These are phyloP conservation scores for Meleagris gallopavo DNA, from an alignment of 2,113 vertebrate genomes.

Conservation along the genomic window DNA sequence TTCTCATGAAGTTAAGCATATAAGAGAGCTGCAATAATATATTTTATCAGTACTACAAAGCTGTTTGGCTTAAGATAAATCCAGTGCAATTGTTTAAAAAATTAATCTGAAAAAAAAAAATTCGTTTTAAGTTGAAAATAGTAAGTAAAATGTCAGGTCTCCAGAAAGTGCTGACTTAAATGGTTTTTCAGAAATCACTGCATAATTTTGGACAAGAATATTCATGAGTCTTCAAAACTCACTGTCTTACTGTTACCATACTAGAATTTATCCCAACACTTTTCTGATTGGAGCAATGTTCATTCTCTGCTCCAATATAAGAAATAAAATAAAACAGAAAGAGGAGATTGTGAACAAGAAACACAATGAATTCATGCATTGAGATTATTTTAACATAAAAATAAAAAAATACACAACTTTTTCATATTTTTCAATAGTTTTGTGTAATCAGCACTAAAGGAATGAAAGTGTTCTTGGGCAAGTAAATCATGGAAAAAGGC, in stretches of 20 bases:
- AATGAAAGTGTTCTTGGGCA: not conserved
- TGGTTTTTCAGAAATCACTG: not conserved
- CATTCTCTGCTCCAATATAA: not conserved
- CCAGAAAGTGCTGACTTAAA: not conserved
- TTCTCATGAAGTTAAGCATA: not conserved
- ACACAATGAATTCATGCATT: not conserved
- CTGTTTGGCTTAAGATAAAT: not conserved
- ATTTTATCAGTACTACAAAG: not conserved
- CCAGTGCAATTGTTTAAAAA: not conserved
- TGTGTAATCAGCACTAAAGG: not conserved
- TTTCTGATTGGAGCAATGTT: not conserved
- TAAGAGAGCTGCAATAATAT: not conserved
- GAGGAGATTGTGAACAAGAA: not conserved
- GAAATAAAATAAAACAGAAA: not conserved
- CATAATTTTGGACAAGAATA: not conserved
- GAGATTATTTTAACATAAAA: not conserved
- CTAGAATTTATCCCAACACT: not conserved
- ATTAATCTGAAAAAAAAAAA: not conserved
- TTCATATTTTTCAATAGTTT: not conserved
- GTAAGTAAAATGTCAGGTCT: not conserved
- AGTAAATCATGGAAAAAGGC: not conserved
- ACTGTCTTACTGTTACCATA: not conserved
- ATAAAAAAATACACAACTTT: not conserved
- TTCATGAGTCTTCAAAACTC: not conserved
- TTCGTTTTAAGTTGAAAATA: not conserved